These are phyloP conservation scores for Drosophila gaucha DNA, from an alignment of 2,888 invertebrate species.

Conservation along the genomic window DNA sequence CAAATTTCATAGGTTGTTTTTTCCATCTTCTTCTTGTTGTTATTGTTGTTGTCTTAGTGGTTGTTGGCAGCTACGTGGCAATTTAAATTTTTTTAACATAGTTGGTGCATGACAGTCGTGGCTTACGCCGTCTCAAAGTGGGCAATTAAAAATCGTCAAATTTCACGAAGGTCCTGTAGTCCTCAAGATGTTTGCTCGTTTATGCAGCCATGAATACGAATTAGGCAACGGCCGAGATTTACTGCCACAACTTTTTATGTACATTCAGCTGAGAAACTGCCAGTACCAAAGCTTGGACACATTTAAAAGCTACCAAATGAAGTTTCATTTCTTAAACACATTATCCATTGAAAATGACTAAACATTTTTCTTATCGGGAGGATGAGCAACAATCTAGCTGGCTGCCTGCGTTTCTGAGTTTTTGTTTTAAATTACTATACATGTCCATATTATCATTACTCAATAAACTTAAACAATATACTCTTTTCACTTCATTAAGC, in stretches of 20 bases:
- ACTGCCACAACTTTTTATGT: constrained; percentile 32
- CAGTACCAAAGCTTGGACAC: not conserved
- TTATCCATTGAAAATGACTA: not conserved
- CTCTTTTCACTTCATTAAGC: no score
- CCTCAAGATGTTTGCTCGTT: constrained; percentile 16
- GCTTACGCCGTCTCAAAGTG: constrained; percentile 36
- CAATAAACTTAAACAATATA: no score
- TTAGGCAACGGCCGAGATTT: constrained; percentile 32
- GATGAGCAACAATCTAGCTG: no score
- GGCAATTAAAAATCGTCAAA: constrained; percentile 71
- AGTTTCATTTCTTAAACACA: not conserved
- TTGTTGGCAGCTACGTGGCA: constrained; percentile 17
- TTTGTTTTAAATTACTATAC: no score
- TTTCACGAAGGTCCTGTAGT: constrained; percentile 35
- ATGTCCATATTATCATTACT: no score
- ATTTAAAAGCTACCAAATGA: not conserved
- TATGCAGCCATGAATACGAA: constrained; percentile 44
- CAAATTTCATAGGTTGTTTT: constrained; percentile 64
- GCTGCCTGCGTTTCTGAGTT: no score
- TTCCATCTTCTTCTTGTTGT: not conserved
- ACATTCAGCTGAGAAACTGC: not conserved
- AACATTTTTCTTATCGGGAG: not conserved
- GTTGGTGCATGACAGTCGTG: constrained; percentile 36
- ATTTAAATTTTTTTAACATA: constrained; percentile 40
- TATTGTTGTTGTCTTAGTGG: not conserved